Base-by-base conservation (phyloP, 2,113 vertebrate genomes). In the Chelonoidis abingdonii region DNA sequence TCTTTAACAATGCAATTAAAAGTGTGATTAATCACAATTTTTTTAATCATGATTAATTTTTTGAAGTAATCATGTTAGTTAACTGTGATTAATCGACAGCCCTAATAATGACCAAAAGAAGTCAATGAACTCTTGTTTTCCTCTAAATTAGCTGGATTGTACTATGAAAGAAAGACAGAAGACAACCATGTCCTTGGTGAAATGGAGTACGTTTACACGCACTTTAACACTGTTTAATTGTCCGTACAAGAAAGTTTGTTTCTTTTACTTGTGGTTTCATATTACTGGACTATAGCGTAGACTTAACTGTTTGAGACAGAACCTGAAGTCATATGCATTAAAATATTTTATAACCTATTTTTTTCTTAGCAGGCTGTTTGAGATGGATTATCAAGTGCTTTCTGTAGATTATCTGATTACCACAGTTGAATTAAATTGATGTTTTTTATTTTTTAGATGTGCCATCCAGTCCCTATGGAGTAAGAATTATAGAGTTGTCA, bases 381-480 rank as follows among this genome's bases (percentile, higher is more conserved):
- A 47, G 2, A 2, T 65, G 27, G n/a, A 87, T 93, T 81, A 57
- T 85, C 49, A 92, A 16, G 17, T 65, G 29, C 35, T 62, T 59
- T 9, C 29, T 87, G 35, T 29, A 6, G 1, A 84, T 25, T 90
- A 3, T 53, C 27, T 69, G 1, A 2, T 83, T 87, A 57, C 44
- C 91, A 14, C 5, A 54, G 22, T 69, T 75, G 87, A 86, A 88
- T 87, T 84, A 44, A 82, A 27, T 47, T 94, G 22, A 35, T 90
- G 3, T 50, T 85, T 95, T 2, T 88, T 47, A 27, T 56, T 97
- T 97, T 92, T 5, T 90, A 99, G 99, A 99, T 62, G 99, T 99
- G 4, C 99, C 99, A 31, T 99, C 99, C 6, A 99, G 98, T 97
- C 99, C 99, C 0, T 99, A 99, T 24, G 99, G 99, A 4, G 98